Base-by-base conservation (phyloP, 2,888 invertebrate genomes). In the Tuta absoluta region DNA sequence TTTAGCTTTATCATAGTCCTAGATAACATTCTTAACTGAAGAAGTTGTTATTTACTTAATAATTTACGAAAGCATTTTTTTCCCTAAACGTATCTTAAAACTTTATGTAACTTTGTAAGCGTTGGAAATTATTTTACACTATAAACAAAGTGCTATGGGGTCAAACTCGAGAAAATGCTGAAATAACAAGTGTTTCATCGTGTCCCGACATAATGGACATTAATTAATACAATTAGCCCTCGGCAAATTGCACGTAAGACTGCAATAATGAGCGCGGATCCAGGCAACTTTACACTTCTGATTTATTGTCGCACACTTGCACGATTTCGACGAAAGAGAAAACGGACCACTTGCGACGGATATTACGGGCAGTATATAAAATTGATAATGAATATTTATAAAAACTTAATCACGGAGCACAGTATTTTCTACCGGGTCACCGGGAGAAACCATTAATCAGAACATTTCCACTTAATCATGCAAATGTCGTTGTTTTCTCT, bases 361-460 rank as follows among this genome's bases (percentile, higher is more conserved):
- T 87, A 88, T 89, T 87, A 85, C 86, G 85, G 81, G 82, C 87
- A 82, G 80, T 84, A 84, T 79, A 85, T 83, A 81, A 88, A 87
- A 90, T 88, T 89, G 86, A 88, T 90, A 88, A 89, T 88, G 87
- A 89, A 89, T 90, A 88, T 88, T 89, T 89, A 89, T 86, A 90
- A 88, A 89, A 89, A 88, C 82, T 84, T 86, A 89, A 88, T 87
- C 85, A 87, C 84, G 76, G 81, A 74, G 78, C 82, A 79, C 79
- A 74, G 76, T 79, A 78, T 83, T 85, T 86, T 85, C 83, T 85
- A 79, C 72, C 79, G 75, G 85, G 85, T 86, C 86, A 85, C 71
- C 74, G 74, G 75, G 82, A 84, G 86, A 84, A 84, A 84, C 80
- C 84, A 86, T 86, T 86, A 85, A 86, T 88, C 87, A 87, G 87